Evolutionary conservation across 2,797 vertebrate genomes (phyloP), one percentile per base, ranked within the genome.

Genomic region (Protonibea diacanthus): DNA sequence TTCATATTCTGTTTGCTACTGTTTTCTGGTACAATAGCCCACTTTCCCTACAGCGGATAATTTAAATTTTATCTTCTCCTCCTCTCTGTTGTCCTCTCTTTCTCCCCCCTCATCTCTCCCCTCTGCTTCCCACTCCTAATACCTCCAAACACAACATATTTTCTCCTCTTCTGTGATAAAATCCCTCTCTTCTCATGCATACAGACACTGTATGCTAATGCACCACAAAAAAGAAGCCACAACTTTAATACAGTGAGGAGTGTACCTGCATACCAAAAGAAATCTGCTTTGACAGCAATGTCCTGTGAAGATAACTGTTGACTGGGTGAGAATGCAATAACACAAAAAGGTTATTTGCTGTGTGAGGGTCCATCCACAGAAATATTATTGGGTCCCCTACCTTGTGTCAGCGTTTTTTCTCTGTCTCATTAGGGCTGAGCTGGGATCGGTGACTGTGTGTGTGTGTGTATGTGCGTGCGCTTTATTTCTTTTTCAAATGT

Each of bases 231-330:
- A 8, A 7, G 82, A n/a, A 79, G 83, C 77, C 74, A 1, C 60
- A 73, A 62, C 77, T 84, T 78, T 90, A 90, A 88, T 86, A 76
- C 70, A n/a, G 80, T 0, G 67, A 82, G 74, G 79, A 70, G 64
- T 62, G 87, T 23, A 80, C 65, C 84, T 82, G 86, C 89, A 89
- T 78, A 88, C 77, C 80, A 53, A 80, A 20, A 79, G 60, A 82
- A 93, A 90, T 86, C 25, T 88, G 87, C 90, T 88, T 86, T 91
- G 88, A 88, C 89, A 89, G 90, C 90, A 92, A 56, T 53, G 91
- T 86, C 75, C 76, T 84, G 84, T 72, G 84, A 83, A 78, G 88
- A 82, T 67, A 83, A 71, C 80, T 71, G 81, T 78, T 56, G 84
- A 89, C 86, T 76, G 76, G 77, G 68, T 77, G 84, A 82, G 86